Evolutionary conservation across 2,888 invertebrate genomes (phyloP).

Genomic region (Ornithoptera priamus): DNA sequence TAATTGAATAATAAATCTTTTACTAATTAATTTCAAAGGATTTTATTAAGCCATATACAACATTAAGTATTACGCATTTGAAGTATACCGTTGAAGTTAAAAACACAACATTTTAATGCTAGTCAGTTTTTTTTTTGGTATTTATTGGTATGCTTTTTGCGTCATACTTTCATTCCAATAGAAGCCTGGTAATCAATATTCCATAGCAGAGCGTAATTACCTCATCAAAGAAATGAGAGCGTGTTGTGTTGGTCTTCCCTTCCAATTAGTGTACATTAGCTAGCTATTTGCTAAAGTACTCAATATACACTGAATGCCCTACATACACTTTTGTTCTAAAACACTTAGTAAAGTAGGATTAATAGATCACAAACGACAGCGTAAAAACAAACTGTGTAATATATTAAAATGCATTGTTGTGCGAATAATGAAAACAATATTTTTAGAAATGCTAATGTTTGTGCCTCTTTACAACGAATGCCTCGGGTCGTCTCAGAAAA

Average conservation of each 20-base stretch:
- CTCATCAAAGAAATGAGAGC: conserved; percentile 23
- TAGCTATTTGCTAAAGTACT: conserved; percentile 11
- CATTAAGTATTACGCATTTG: not conserved
- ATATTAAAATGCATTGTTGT: conserved; percentile 16
- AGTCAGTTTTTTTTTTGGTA: not conserved
- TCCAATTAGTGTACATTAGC: conserved; percentile 19
- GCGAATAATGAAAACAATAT: conserved; percentile 10
- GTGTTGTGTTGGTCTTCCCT: conserved; percentile 19
- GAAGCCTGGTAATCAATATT: conserved; percentile 13
- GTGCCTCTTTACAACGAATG: conserved; percentile 6
- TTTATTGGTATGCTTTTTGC: not conserved
- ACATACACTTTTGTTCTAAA: not conserved
- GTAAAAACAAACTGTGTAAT: conserved; percentile 2
- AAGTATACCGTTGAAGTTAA: not conserved
- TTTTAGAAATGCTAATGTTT: conserved; percentile 12
- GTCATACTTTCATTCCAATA: not conserved
- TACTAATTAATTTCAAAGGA: no score
- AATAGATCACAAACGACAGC: not conserved
- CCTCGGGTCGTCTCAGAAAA: conserved; percentile 4
- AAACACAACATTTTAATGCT: not conserved
- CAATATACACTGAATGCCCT: not conserved
- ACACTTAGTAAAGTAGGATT: not conserved
- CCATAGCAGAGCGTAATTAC: conserved; percentile 9
- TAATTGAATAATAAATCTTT: no score
- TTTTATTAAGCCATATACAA: no score